Evolutionary conservation across 2,888 invertebrate species (phyloP).

Genomic region (Eristalis pertinax): DNA sequence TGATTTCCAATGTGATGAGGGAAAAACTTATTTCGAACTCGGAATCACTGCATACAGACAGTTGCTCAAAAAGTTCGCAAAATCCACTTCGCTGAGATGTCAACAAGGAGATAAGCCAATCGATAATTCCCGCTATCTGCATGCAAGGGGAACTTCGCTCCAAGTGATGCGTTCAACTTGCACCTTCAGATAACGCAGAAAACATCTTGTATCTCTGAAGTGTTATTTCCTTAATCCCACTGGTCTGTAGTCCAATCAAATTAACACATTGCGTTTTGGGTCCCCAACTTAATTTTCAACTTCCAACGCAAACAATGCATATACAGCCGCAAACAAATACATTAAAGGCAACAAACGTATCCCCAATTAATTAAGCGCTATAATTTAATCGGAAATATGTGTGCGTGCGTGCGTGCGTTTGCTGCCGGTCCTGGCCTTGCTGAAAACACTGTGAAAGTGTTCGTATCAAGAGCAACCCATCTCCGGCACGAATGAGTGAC

Average conservation of each 20-base stretch:
- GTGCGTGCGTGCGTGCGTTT: constrained; percentile 49
- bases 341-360: constrained; percentile 51
- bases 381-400: constrained; percentile 68
- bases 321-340: constrained; percentile 27
- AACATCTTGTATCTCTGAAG: constrained; percentile 6
- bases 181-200: background rate
- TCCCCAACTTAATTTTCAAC: constrained; percentile 31
- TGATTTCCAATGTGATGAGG: too few species aligned
- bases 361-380: constrained; percentile 65
- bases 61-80: too few species aligned
- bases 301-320: constrained; percentile 15
- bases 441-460: constrained; percentile 52
- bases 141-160: too few species aligned
- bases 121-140: too few species aligned
- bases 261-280: constrained; percentile 20
- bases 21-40: too few species aligned
- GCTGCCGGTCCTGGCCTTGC: background rate
- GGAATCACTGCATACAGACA: too few species aligned
- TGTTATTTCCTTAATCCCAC: background rate
- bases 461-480: constrained; percentile 31
- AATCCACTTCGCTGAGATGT: too few species aligned
- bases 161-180: too few species aligned
- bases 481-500: constrained; percentile 7
- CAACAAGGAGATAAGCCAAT: too few species aligned
- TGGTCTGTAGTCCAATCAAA: constrained; percentile 22